phyloP scores from a whole-genome alignment of 2,113 vertebrate species.

The Spea multiplicata region DNA sequence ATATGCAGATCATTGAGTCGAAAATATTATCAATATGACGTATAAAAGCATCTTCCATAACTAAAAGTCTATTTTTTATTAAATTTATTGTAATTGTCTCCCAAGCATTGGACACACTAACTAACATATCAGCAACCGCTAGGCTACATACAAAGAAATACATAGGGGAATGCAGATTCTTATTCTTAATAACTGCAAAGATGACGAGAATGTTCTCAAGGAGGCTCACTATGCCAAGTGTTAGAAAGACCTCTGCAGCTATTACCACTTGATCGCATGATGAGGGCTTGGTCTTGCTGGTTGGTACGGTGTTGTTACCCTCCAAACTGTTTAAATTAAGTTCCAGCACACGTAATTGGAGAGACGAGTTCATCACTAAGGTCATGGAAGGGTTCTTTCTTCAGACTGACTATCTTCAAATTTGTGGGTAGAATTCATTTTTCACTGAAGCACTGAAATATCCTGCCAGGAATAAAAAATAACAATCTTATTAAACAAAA shows the following conservation, averaged over 20 bases:
- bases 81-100: conserved; percentile 92
- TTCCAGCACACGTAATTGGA: conserved; percentile 54
- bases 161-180: conserved; percentile 95
- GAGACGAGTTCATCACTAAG: conserved; percentile 63
- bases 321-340: conserved; percentile 58
- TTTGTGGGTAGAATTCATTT: conserved; percentile 48
- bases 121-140: conserved; percentile 92
- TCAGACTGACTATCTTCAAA: conserved; percentile 49
- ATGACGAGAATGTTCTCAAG: conserved; percentile 95
- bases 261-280: conserved; percentile 82
- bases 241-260: conserved; percentile 80
- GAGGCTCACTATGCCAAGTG: conserved; percentile 86
- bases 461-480: conserved; percentile 46
- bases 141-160: conserved; percentile 95
- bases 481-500: neutral
- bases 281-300: conserved; percentile 53
- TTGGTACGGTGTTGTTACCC: conserved; percentile 56
- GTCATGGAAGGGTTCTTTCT: conserved; percentile 49
- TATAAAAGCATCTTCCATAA: conserved; percentile 84
- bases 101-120: conserved; percentile 91
- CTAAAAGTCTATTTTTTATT: conserved; percentile 79
- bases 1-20: conserved; percentile 96
- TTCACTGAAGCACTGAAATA: conserved; percentile 45
- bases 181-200: conserved; percentile 85
- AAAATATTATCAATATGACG: conserved; percentile 91